Conservation (phyloP, 2,888 invertebrate genomes). For the Steinernema carpocapsae region DNA sequence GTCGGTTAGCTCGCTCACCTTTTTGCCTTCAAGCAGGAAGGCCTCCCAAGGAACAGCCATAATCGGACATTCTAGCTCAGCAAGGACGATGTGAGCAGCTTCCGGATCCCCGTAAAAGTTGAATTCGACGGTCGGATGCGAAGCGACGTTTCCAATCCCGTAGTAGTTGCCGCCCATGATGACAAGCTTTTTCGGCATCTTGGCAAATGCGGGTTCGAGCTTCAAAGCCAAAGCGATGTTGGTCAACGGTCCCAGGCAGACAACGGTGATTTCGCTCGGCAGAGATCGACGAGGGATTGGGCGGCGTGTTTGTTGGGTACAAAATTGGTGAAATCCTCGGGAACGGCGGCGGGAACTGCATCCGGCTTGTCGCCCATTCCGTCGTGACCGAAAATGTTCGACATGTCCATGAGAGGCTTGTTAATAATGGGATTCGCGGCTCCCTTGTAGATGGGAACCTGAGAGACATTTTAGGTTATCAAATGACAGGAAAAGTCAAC, state of each 20-base stretch:
- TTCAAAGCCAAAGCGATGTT: constrained; percentile 71
- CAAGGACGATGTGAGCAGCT: constrained; percentile 79
- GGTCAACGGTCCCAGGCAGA: constrained; percentile 71
- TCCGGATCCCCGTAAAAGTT: constrained; percentile 82
- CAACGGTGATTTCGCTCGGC: constrained; percentile 65
- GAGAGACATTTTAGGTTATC: constrained; percentile 5
- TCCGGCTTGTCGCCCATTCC: constrained; percentile 57
- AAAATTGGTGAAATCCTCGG: constrained; percentile 49
- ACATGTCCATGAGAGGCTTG: constrained; percentile 48
- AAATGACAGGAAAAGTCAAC: background rate
- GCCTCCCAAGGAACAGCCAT: constrained; percentile 78
- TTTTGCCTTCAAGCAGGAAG: constrained; percentile 46
- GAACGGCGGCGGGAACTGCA: constrained; percentile 51
- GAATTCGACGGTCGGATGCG: constrained; percentile 76
- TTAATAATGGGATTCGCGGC: constrained; percentile 57
- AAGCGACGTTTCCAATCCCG: constrained; percentile 69
- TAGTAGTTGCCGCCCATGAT: constrained; percentile 67
- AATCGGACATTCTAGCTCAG: constrained; percentile 74
- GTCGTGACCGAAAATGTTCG: constrained; percentile 58
- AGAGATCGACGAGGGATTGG: constrained; percentile 55
- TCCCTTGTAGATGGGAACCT: constrained; percentile 66
- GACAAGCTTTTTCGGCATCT: constrained; percentile 53
- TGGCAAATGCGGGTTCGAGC: constrained; percentile 69
- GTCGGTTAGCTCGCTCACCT: too few species aligned
- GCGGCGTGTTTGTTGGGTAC: constrained; percentile 54